Percentiles rank a stretch among this genome's conserved stretches.
These are phyloP conservation scores for Spodoptera littoralis DNA, from an alignment of 2,888 invertebrate genomes.

Conservation along the genomic window DNA sequence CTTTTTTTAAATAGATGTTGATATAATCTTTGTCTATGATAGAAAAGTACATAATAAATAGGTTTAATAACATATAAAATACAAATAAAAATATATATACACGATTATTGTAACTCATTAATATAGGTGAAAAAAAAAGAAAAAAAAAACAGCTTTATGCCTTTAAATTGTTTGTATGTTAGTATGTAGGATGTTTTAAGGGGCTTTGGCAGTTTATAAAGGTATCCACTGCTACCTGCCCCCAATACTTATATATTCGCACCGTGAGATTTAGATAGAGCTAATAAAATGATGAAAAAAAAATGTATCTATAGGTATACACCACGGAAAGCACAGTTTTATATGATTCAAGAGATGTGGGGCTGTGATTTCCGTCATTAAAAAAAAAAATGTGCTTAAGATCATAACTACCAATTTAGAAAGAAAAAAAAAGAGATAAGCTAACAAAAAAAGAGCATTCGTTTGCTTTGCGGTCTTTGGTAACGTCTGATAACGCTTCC, in stretches of 20 bases:
- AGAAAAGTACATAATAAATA: constrained; percentile 87
- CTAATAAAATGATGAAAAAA: constrained; percentile 75
- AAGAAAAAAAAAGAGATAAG: constrained; percentile 68
- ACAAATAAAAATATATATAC: constrained; percentile 89
- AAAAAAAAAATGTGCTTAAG: constrained; percentile 80
- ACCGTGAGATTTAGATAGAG: constrained; percentile 84
- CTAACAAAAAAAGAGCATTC: constrained; percentile 66
- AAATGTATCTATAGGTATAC: constrained; percentile 72
- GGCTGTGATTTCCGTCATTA: constrained; percentile 63
- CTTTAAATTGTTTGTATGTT: constrained; percentile 87
- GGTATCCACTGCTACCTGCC: constrained; percentile 75
- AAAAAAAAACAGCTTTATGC: constrained; percentile 86
- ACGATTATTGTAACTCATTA: constrained; percentile 86
- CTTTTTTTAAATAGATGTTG: constrained; percentile 80
- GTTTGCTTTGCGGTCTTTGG: constrained; percentile 78
- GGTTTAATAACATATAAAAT: constrained; percentile 83
- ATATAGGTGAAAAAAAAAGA: constrained; percentile 78
- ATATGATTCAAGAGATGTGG: constrained; percentile 48
- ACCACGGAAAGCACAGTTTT: constrained; percentile 65
- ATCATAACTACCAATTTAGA: constrained; percentile 78
- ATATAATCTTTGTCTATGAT: constrained; percentile 87
- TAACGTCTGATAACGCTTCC: constrained; percentile 78
- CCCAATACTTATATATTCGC: constrained; percentile 77
- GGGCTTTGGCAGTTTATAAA: constrained; percentile 76
- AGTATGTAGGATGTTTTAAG: constrained; percentile 78